Base-by-base conservation (phyloP, 2,113 vertebrate species). In the Hippopotamus amphibius region DNA sequence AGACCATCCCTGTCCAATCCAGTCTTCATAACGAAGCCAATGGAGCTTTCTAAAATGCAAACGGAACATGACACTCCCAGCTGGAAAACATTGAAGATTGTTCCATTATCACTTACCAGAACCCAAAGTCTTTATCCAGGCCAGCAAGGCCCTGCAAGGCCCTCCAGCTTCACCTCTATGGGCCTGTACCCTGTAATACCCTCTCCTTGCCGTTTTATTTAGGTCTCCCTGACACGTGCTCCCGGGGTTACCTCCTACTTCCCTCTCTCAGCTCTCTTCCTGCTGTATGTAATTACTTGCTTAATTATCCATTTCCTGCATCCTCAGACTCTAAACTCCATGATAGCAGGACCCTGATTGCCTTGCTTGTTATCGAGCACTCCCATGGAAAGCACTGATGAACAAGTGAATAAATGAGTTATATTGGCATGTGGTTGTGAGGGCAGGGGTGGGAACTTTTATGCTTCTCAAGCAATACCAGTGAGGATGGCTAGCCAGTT, bases 381-480 rank as follows among this genome's bases (percentile, higher is more conserved):
- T 71, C 43, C 77, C 15, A 13, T 26, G 22, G 41, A 66, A 83
- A 80, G 7, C 50, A 16, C 63, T 76, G 30, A n/a, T 22, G 55
- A 72, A 55, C 71, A 43, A 57, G 66, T n/a, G 41, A 83, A 88
- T 26, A 48, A 76, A 57, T 68, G 90, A 59, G 37, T 72, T 90
- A 55, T 28, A 82, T 43, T 46, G 80, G 59, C 46, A 50, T 63
- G 33, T 37, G 80, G 77, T 59, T 63, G 48, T 85, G 66, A 84
- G 46, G 26, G 9, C 21, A 9, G 50, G 41, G 28, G 26, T 79
- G 16, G 65, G 53, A 15, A 7, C 55, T 87, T 83, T 89, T 41
- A 72, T 91, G 89, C n/a, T 74, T 82, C 68, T 77, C 89, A 81
- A 90, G 68, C 80, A 92, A 82, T 86, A 59, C 57, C n/a, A 74